Base-by-base conservation (phyloP, 2,888 invertebrate species). In the Diarsia dahlii region DNA sequence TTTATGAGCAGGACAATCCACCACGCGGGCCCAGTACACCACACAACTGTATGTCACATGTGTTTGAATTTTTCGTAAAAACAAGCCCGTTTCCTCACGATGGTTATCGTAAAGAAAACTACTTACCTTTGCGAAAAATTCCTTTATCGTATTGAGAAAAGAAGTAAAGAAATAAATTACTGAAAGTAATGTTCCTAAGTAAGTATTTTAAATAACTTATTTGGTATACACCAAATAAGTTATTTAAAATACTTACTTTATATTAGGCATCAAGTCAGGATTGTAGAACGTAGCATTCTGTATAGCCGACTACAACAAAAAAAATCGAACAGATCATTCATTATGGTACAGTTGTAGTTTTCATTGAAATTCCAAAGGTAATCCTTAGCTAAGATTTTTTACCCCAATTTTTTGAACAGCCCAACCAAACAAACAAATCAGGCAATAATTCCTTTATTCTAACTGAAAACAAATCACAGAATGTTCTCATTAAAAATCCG, bases 401-500 rank as follows among this genome's bases (percentile, higher is more conserved):
- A 18, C 12, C 13, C 23, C 15, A 10, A 56, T 13, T 23, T 39
- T 23, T 39, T 39, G 2, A 39, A 39, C 12, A 34, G 10, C 1
- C 13, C 10, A 56, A 52, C 2, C 18, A 39, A 74, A 80, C 80
- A 65, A 82, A 58, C 60, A 71, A 74, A 64, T 67, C 39, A 48
- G 39, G 20, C 18, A 76, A 73, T 65, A 82, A 71, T 67, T 83
- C 60, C 65, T 23, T 71, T 72, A 75, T 73, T 76, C 62, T 65
- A 84, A 84, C 73, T 69, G 68, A 82, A 86, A 87, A 86, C 80
- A 77, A 87, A 86, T 84, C 87, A 79, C 70, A 50, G 76, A 68
- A 79, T 23, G 70, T 75, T 78, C 83, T 86, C 85, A 87, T 87
- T 87, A 87, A 84, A 87, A 84, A 87, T 74, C 83, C 82, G 74